phyloP scores from a whole-genome alignment of 1,140 invertebrate species.

The Heliconius melpomene region DNA sequence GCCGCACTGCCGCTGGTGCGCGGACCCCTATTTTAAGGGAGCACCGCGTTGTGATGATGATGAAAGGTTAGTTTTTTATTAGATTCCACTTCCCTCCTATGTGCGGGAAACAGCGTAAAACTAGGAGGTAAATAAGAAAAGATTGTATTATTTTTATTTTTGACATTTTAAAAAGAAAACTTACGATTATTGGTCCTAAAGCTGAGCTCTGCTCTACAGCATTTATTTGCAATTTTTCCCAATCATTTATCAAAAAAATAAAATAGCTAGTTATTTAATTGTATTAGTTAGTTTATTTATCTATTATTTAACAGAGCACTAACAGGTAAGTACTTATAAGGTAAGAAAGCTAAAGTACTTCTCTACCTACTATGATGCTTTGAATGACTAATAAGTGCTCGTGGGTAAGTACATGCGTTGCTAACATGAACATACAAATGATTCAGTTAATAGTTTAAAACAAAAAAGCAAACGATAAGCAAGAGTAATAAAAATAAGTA shows the following conservation, averaged over 20 bases:
- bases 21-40: constrained; percentile 68
- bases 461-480: neutral
- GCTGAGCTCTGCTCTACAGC: no score
- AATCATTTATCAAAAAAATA: no score
- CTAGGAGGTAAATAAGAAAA: no score
- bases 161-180: neutral
- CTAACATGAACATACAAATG: neutral
- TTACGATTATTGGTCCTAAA: neutral
- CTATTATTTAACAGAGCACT: neutral
- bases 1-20: constrained; percentile 73
- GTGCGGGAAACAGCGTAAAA: no score
- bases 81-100: no score
- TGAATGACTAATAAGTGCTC: neutral
- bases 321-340: neutral
- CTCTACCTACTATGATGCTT: neutral
- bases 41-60: constrained; percentile 68
- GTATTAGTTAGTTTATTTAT: neutral
- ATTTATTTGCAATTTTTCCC: no score
- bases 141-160: no score
- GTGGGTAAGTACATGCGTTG: neutral
- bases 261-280: no score
- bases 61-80: constrained; percentile 53
- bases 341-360: constrained; percentile 1
- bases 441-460: neutral
- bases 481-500: neutral